Conservation (phyloP, 2,113 vertebrate genomes). For the Suncus etruscus region DNA sequence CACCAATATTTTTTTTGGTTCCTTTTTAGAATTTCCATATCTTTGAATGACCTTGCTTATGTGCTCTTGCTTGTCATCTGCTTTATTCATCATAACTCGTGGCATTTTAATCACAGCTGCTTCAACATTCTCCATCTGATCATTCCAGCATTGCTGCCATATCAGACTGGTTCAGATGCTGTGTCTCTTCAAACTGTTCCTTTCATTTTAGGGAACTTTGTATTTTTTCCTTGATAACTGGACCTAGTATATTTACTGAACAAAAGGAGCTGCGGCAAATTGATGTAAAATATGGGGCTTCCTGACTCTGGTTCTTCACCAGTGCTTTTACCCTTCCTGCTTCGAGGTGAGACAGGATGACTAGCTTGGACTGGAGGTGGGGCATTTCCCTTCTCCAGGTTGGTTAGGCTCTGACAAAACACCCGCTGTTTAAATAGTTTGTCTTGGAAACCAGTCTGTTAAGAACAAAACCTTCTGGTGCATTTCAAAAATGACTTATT, state of each 20-base stretch:
- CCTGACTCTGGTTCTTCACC: background rate
- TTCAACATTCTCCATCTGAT: background rate
- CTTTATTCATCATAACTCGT: background rate
- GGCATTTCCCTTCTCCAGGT: background rate
- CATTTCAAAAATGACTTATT: slow-evolving; percentile 20
- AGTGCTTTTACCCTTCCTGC: background rate
- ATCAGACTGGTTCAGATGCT: background rate
- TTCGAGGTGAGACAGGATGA: background rate
- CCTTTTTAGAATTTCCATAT: slow-evolving; percentile 31
- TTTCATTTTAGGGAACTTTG: background rate
- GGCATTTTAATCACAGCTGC: background rate
- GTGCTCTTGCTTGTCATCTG: background rate
- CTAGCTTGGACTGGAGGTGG: background rate
- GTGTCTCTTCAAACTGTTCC: slow-evolving; percentile 25
- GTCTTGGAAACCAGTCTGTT: background rate
- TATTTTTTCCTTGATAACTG: background rate
- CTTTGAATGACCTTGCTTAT: background rate
- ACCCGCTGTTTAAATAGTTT: background rate
- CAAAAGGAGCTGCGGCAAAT: background rate
- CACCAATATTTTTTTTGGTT: background rate
- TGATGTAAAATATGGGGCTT: background rate
- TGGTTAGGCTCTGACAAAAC: background rate
- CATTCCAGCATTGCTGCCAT: background rate
- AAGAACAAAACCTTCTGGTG: background rate
- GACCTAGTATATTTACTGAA: background rate